phyloP scores from a whole-genome alignment of 2,113 vertebrate genomes.

The Dromas ardeola region DNA sequence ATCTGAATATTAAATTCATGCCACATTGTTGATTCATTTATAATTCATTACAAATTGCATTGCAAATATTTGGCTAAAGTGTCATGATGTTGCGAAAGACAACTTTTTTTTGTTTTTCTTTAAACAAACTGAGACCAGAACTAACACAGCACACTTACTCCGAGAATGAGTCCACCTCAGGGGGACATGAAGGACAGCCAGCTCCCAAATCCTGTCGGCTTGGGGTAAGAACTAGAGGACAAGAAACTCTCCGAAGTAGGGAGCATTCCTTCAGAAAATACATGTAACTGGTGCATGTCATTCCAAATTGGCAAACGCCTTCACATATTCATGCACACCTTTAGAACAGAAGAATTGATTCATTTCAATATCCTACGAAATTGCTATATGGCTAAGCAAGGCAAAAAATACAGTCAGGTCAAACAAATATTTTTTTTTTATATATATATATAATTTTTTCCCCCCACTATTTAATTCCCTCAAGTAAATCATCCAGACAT shows the following conservation, averaged over 20 bases:
- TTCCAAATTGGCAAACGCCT: background rate
- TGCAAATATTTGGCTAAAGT: background rate
- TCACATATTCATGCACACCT: rapidly evolving
- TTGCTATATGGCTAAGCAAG: background rate
- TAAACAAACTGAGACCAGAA: background rate
- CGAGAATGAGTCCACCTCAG: rapidly evolving
- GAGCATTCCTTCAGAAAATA: background rate
- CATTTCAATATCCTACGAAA: background rate
- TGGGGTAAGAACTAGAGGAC: background rate
- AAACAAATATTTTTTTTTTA: background rate
- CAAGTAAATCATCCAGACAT: background rate
- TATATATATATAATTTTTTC: too few species aligned
- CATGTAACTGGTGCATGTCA: background rate
- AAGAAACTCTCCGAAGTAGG: background rate
- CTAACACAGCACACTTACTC: background rate
- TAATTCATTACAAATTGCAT: conserved; percentile 2
- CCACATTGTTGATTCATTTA: background rate
- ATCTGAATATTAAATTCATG: background rate
- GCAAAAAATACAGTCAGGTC: background rate
- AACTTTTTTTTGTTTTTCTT: background rate
- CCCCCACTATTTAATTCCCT: background rate
- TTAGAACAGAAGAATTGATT: background rate
- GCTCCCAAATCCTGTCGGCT: background rate
- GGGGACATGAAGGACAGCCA: background rate
- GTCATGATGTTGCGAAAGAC: background rate